Conservation (phyloP, 2,888 invertebrate genomes). For the Frankliniella fusca region DNA sequence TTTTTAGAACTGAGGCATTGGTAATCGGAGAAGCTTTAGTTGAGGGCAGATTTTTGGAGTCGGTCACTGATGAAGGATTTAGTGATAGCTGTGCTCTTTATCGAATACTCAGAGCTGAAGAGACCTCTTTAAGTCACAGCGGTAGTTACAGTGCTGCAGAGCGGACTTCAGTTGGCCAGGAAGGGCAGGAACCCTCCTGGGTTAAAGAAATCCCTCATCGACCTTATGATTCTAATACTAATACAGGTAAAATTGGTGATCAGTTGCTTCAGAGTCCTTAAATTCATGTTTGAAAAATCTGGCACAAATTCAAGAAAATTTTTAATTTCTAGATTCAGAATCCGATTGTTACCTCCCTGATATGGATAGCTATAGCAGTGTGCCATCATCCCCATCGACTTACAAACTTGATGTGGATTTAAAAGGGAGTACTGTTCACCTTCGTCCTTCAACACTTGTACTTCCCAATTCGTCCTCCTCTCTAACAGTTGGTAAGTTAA, state of each 20-base stretch:
- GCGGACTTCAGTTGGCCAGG: constrained; percentile 38
- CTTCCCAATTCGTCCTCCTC: not conserved
- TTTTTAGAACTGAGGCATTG: constrained; percentile 64
- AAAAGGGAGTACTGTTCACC: constrained; percentile 59
- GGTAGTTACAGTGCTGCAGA: constrained; percentile 33
- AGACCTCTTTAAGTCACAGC: constrained; percentile 37
- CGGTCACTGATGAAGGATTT: constrained; percentile 57
- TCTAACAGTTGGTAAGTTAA: not conserved
- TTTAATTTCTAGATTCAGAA: constrained; percentile 47
- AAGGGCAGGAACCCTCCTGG: constrained; percentile 62
- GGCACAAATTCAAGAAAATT: constrained; percentile 5
- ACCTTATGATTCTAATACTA: not conserved
- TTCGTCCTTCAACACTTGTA: constrained; percentile 31
- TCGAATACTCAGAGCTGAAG: constrained; percentile 45
- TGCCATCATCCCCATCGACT: constrained; percentile 52
- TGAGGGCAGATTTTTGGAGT: constrained; percentile 70
- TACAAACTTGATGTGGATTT: constrained; percentile 61
- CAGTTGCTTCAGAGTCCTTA: not conserved
- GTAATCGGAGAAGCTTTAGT: constrained; percentile 74
- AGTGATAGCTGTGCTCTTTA: constrained; percentile 61
- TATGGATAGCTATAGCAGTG: constrained; percentile 48
- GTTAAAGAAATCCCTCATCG: constrained; percentile 56
- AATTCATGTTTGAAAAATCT: not conserved
- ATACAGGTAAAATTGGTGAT: not conserved
- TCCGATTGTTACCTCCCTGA: constrained; percentile 45